A percentile compares a stretch with the other conserved stretches of the same genome.
These are phyloP conservation scores for Lichenostomus cassidix DNA, from an alignment of 2,113 vertebrate species.

Conservation along the genomic window DNA sequence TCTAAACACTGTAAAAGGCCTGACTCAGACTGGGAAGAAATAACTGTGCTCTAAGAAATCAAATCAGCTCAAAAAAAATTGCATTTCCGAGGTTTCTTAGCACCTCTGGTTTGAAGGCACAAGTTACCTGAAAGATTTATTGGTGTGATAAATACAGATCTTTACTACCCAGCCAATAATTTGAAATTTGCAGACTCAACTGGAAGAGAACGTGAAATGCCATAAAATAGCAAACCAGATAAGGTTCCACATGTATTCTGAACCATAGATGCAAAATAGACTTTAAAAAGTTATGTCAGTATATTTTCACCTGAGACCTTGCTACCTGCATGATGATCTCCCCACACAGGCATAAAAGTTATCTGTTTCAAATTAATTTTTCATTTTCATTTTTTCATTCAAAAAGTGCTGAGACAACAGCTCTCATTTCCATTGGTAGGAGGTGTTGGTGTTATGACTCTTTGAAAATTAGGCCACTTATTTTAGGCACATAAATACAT, in stretches of 20 bases:
- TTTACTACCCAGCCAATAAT: background rate
- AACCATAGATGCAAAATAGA: background rate
- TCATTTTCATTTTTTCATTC: no score
- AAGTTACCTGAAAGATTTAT: background rate
- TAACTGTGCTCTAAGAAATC: constrained; percentile 9
- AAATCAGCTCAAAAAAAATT: background rate
- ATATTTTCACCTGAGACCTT: background rate
- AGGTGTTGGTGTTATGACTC: background rate
- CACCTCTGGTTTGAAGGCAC: background rate
- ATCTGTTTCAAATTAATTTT: background rate
- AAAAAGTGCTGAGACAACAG: background rate
- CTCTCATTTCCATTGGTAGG: background rate
- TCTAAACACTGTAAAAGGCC: background rate
- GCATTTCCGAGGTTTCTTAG: background rate
- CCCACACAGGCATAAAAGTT: background rate
- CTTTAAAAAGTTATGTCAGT: background rate
- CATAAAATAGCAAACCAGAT: background rate
- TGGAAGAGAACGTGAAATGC: background rate
- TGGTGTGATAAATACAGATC: constrained; percentile 5
- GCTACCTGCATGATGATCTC: background rate
- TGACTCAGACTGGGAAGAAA: constrained; percentile 5
- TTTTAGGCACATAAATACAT: constrained; percentile 15
- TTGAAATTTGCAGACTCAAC: constrained; percentile 36
- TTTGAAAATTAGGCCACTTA: constrained; percentile 25
- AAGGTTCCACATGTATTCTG: background rate